Evolutionary conservation across 2,797 vertebrate genomes (phyloP).

Genomic region (Austrolebias charrua): DNA sequence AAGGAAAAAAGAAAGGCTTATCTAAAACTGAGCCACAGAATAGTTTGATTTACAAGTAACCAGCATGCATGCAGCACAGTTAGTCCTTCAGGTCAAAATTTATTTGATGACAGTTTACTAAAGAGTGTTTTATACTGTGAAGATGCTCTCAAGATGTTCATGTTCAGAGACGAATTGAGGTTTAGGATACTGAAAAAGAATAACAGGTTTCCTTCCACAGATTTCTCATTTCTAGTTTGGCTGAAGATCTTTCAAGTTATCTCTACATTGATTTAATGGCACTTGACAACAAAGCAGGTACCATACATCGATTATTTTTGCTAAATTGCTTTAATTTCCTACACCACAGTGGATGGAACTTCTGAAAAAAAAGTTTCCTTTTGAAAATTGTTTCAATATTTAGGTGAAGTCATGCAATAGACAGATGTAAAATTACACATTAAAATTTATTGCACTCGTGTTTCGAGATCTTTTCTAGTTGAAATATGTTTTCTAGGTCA

Average conservation of each 20-base stretch:
- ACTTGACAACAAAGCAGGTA: not conserved
- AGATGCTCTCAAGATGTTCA: too few species aligned
- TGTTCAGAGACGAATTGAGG: too few species aligned
- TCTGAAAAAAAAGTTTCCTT: too few species aligned
- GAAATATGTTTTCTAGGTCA: too few species aligned
- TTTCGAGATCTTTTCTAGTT: too few species aligned
- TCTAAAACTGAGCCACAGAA: constrained; percentile 3
- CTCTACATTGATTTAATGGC: too few species aligned
- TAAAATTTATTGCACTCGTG: too few species aligned
- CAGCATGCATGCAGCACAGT: constrained; percentile 23
- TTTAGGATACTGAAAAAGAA: not conserved
- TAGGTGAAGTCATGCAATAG: too few species aligned
- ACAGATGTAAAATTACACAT: too few species aligned
- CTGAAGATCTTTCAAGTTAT: not conserved
- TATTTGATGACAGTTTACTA: not conserved
- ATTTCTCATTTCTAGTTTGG: not conserved
- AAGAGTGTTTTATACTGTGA: not conserved
- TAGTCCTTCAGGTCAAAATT: constrained; percentile 1
- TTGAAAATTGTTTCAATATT: too few species aligned
- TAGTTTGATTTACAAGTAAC: constrained; percentile 1
- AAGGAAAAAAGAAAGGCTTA: constrained; percentile 19
- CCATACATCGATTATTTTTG: not conserved
- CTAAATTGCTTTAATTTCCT: too few species aligned
- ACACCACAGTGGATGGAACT: too few species aligned
- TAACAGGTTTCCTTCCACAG: not conserved